phyloP scores from a whole-genome alignment of 2,888 invertebrate genomes.

The Cataglyphis livida region DNA sequence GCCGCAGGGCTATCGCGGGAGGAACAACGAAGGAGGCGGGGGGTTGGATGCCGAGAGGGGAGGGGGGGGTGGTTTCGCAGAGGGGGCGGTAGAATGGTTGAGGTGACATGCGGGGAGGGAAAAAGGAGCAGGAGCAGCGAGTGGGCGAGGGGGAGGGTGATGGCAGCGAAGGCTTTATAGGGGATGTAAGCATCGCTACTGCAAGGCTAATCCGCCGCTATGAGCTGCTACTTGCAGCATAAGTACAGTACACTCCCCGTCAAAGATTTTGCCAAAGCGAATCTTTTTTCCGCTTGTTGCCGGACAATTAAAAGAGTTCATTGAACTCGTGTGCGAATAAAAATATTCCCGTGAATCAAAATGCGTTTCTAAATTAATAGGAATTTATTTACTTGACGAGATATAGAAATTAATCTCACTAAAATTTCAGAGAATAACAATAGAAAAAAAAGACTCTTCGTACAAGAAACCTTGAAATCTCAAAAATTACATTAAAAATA shows the following conservation, averaged over 20 bases:
- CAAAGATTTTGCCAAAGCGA: slow-evolving; percentile 76
- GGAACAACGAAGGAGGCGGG: slow-evolving; percentile 79
- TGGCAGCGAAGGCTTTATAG: slow-evolving; percentile 80
- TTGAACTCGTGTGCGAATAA: slow-evolving; percentile 59
- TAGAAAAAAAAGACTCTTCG: not conserved
- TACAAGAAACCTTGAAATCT: not conserved
- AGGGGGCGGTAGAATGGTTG: slow-evolving; percentile 65
- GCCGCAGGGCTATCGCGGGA: slow-evolving; percentile 85
- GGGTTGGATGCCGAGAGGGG: slow-evolving; percentile 56
- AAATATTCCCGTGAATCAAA: slow-evolving; percentile 12
- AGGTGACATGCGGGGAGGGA: slow-evolving; percentile 68
- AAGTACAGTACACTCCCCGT: slow-evolving; percentile 81
- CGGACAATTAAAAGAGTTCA: slow-evolving; percentile 69
- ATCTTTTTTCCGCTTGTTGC: slow-evolving; percentile 68
- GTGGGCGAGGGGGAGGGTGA: slow-evolving; percentile 69
- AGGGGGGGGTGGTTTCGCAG: slow-evolving; percentile 70
- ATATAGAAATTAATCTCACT: not conserved
- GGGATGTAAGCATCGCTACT: slow-evolving; percentile 85
- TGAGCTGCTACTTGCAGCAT: slow-evolving; percentile 83
- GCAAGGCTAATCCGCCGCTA: slow-evolving; percentile 85
- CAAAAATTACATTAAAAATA: not conserved
- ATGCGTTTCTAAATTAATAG: not conserved
- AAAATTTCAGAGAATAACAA: not conserved
- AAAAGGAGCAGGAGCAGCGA: slow-evolving; percentile 72
- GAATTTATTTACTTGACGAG: not conserved